Conservation (phyloP, 2,888 invertebrate species). For the Troides oblongomaculatus region DNA sequence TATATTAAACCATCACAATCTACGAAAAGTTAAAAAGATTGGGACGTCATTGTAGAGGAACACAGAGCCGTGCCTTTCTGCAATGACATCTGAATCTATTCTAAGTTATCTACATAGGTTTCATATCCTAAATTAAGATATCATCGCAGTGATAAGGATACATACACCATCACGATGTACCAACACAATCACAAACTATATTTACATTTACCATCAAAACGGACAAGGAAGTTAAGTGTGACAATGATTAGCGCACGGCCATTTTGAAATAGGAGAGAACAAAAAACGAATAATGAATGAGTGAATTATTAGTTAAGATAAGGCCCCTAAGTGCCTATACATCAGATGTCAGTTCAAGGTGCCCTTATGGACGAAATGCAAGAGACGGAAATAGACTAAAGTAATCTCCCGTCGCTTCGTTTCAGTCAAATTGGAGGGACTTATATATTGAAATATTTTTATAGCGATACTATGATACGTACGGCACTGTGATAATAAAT, state of each 20-base stretch:
- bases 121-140: background rate
- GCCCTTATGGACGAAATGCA: conserved; percentile 22
- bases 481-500: too few species aligned
- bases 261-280: conserved; percentile 22
- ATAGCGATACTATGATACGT: too few species aligned
- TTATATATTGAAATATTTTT: background rate
- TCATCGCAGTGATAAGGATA: background rate
- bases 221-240: conserved; percentile 12
- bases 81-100: too few species aligned
- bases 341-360: conserved; percentile 25
- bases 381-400: conserved; percentile 19
- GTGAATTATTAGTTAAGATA: conserved; percentile 27
- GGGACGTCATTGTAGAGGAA: too few species aligned
- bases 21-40: too few species aligned
- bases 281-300: conserved; percentile 27
- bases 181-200: background rate
- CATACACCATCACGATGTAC: background rate
- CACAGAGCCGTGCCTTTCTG: too few species aligned
- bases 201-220: background rate
- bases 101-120: too few species aligned
- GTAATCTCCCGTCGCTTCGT: conserved; percentile 14
- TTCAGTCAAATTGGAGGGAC: background rate
- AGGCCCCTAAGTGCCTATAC: conserved; percentile 28
- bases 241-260: conserved; percentile 11
- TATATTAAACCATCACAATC: too few species aligned